Evolutionary conservation across 2,797 vertebrate genomes (phyloP), one percentile per base, ranked within the genome.

Genomic region (Echeneis naucrates): DNA sequence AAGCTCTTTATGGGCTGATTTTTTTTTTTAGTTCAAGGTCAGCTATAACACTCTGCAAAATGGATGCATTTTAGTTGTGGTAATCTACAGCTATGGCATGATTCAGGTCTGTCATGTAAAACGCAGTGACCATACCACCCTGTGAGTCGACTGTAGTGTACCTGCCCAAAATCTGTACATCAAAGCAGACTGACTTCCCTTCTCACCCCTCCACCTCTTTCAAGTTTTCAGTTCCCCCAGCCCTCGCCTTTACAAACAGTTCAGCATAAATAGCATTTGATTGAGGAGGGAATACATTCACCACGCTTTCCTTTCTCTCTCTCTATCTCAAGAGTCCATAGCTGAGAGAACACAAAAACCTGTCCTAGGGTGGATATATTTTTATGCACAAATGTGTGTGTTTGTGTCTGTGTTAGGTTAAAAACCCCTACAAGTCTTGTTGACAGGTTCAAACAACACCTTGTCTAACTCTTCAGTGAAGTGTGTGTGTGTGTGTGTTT

Each of bases 371-470:
- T 79, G 64, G 17, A 33, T 54, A 76, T 77, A 6, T 72, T 70
- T 57, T 44, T 27, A 33, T 23, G 59, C 65, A 11, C 37, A 26
- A 13, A 53, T 56, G 40, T 50, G 57, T 30, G 30, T 56, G n/a
- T 26, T 47, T 51, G 9, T 35, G 64, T 65, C 21, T 58, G 44
- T 55, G 61, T 68, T 62, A 68, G 80, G 74, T 67, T 82, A 72
- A 87, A 84, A 72, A 55, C 68, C 67, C 48, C 42, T 72, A 48
- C 27, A 67, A 76, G 74, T 70, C 78, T 53, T 72, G 65, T 83
- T 42, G 65, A 33, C 79, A 72, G 71, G 62, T 77, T 86, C 79
- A 77, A 80, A 82, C 77, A 84, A 68, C 77, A 77, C 64, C 72
- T 53, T 62, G 63, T 73, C 80, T 71, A 64, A 68, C 57, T 81